These are phyloP conservation scores for Neodiprion lecontei DNA, from an alignment of 1,140 invertebrate species.

Conservation along the genomic window DNA sequence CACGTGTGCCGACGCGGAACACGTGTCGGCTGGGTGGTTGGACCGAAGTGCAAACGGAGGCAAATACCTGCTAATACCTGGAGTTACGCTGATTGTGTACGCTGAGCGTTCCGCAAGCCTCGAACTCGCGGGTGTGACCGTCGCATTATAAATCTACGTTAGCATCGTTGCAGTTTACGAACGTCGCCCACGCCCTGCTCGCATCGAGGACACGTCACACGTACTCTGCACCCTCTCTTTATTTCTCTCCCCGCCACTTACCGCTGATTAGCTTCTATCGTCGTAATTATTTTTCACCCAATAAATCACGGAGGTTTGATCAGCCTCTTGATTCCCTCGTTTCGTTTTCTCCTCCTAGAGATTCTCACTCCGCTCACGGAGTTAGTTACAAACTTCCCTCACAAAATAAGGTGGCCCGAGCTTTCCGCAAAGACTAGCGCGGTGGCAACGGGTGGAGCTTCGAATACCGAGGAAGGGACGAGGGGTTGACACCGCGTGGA, in stretches of 20 bases:
- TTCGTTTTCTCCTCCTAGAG: not conserved
- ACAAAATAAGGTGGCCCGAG: not conserved
- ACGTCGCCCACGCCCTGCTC: not conserved
- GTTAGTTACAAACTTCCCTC: not conserved
- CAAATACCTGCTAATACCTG: not conserved
- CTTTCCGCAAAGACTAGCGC: not conserved
- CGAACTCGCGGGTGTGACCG: not conserved
- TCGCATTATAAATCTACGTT: not conserved
- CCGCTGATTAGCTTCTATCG: not conserved
- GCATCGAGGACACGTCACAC: no score
- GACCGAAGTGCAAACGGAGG: not conserved
- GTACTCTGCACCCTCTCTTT: no score
- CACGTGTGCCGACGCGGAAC: no score
- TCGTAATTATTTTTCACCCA: not conserved
- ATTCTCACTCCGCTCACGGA: no score
- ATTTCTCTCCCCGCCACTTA: not conserved
- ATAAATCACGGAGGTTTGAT: not conserved
- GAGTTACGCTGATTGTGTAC: not conserved
- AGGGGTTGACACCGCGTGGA: slow-evolving; percentile 3
- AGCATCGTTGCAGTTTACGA: not conserved
- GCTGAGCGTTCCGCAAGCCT: not conserved
- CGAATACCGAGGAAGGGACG: not conserved
- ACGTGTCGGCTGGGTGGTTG: not conserved
- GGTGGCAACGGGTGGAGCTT: not conserved
- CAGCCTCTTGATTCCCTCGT: not conserved